Conservation (phyloP, 2,113 vertebrate species). For the Vicugna pacos region DNA sequence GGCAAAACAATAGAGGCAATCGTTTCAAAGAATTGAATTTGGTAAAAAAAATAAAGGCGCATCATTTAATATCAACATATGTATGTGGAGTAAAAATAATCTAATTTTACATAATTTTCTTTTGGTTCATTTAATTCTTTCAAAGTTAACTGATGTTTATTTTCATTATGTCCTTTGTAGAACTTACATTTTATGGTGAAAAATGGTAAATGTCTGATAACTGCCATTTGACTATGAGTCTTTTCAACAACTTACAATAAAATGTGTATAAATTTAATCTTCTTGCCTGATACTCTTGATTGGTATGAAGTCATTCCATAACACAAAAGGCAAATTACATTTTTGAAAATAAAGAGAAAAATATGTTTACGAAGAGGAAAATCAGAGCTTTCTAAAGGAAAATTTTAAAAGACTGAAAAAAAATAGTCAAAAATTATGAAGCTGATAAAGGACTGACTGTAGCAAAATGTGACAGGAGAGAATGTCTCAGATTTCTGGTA, state of each 20-base stretch:
- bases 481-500: background rate
- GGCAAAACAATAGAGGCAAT: background rate
- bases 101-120: background rate
- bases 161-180: background rate
- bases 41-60: background rate
- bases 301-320: background rate
- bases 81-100: background rate
- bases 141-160: background rate
- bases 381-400: background rate
- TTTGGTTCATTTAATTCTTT: slow-evolving; percentile 5
- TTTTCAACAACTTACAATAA: background rate
- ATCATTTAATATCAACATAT: background rate
- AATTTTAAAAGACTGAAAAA: background rate
- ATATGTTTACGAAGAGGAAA: background rate
- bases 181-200: background rate
- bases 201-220: background rate
- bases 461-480: background rate
- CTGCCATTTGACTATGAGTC: background rate
- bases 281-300: background rate
- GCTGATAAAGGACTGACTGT: background rate
- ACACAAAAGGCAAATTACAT: background rate
- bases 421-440: background rate
- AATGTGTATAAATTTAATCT: background rate
- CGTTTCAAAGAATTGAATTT: background rate
- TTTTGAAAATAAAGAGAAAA: background rate